Conservation (phyloP, 2,797 vertebrate genomes). For the Fratercula arctica region DNA sequence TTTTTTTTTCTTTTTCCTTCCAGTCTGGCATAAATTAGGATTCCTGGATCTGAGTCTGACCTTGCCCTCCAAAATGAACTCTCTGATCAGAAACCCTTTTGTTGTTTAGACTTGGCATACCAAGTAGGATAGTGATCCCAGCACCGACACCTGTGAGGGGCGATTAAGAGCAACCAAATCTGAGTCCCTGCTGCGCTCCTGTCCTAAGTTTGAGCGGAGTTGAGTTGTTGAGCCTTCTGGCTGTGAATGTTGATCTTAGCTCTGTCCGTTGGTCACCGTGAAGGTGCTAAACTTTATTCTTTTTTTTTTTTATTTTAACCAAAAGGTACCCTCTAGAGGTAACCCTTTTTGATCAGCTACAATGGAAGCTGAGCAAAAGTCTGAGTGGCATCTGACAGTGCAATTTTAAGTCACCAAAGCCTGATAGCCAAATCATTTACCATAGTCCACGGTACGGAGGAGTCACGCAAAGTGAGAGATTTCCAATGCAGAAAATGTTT, state of each 20-base stretch:
- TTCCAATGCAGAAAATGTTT: not conserved
- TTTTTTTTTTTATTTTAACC: not conserved
- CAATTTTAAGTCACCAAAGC: not conserved
- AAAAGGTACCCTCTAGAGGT: not conserved
- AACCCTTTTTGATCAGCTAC: not conserved
- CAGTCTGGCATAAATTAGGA: not conserved
- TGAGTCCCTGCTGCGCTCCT: accelerated
- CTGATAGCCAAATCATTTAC: not conserved
- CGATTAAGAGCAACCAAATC: not conserved
- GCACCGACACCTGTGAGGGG: accelerated
- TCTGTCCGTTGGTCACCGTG: not conserved
- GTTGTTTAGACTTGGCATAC: not conserved
- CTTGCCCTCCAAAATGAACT: conserved; percentile 11
- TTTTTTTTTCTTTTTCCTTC: not conserved
- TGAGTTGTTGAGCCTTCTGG: not conserved
- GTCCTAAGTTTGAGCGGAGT: not conserved
- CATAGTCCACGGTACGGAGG: not conserved
- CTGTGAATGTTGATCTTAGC: not conserved
- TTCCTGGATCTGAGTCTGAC: not conserved
- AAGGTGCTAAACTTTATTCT: not conserved
- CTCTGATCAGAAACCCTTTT: conserved; percentile 2
- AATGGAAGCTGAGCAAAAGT: not conserved
- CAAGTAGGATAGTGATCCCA: not conserved
- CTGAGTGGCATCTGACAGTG: not conserved
- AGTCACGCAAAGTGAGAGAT: not conserved